Base-by-base conservation (phyloP, 1,140 invertebrate species). In the Bursaphelenchus mucronatus region DNA sequence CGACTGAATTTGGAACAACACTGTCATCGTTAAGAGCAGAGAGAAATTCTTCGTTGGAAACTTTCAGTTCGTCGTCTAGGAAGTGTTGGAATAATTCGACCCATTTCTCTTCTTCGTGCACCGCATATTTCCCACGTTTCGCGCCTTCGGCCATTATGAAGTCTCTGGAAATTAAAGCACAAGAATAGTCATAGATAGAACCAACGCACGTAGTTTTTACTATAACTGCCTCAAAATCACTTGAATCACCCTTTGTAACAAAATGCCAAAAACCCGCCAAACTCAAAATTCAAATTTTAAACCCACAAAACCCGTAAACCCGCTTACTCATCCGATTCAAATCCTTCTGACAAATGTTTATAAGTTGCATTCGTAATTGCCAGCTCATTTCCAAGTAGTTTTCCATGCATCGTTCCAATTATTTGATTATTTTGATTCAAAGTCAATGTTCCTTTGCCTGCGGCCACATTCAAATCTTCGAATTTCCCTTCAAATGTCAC, bases 361-460 rank as follows among this genome's bases (percentile, higher is more conserved):
- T 69, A 68, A 40, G 55, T 61, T 19, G 67, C 67, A 56, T 68
- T 69, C 10, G 67, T 68, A 46, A 68, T 68, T 8, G 13, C 13
- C 7, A 68, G 41, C 8, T 69, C 55, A 9, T 47, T 66, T n/a
- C 30, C 39, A 3, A 69, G 19, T 7, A 68, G 65, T 10, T 44
- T 51, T 2, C 67, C 67, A 50, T 70, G 15, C n/a, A 68, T 70
- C 13, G 21, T 64, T 17, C 67, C 67, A 13, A 46, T 45, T 13
- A 68, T 68, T 21, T 61, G 17, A 46, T 69, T 67, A 19, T 30
- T 66, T 54, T 19, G 49, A 10, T 64, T 71, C 43, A 39, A 63
- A 57, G 13, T 68, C 51, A 59, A 50, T 1, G 57, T 19, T 44
- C 64, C 64, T 52, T 68, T 68, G 8, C 67, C 67, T 8, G 54